phyloP scores from a whole-genome alignment of 2,113 vertebrate genomes.

The Chrysochloris asiatica region DNA sequence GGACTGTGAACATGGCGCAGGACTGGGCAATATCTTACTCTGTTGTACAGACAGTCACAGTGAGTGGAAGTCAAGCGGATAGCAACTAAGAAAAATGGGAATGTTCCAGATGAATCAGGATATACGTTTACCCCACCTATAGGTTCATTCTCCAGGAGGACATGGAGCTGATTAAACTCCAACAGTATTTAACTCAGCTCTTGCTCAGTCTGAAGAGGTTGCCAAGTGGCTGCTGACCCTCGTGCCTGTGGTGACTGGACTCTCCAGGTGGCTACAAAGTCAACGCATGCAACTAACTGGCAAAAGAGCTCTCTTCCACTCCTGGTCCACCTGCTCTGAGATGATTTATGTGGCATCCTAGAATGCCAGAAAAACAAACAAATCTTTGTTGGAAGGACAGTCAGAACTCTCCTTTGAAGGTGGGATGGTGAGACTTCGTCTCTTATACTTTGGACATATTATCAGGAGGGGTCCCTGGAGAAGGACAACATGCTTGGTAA shows the following conservation, averaged over 20 bases:
- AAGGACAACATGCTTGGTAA: too few species aligned
- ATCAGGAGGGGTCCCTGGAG: too few species aligned
- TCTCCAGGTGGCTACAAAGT: constrained; percentile 46
- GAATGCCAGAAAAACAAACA: too few species aligned
- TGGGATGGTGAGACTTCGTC: too few species aligned
- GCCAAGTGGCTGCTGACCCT: constrained; percentile 70
- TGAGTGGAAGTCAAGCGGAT: background rate
- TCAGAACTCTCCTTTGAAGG: too few species aligned
- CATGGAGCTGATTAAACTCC: background rate
- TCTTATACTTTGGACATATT: too few species aligned
- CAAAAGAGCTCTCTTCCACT: background rate
- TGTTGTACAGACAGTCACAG: background rate
- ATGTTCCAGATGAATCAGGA: background rate
- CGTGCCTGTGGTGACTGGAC: constrained; percentile 57
- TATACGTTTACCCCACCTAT: fast-evolving
- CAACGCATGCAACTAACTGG: constrained; percentile 49
- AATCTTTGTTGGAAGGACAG: too few species aligned
- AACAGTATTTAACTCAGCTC: background rate
- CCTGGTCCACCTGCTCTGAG: background rate
- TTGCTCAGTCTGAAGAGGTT: constrained; percentile 20
- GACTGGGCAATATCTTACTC: background rate
- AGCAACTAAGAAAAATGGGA: background rate
- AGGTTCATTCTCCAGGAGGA: background rate
- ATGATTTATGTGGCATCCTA: constrained; percentile 53
- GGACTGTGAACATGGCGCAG: background rate